Conservation (phyloP, 2,888 invertebrate species). For the Blastobasis lacticolella region DNA sequence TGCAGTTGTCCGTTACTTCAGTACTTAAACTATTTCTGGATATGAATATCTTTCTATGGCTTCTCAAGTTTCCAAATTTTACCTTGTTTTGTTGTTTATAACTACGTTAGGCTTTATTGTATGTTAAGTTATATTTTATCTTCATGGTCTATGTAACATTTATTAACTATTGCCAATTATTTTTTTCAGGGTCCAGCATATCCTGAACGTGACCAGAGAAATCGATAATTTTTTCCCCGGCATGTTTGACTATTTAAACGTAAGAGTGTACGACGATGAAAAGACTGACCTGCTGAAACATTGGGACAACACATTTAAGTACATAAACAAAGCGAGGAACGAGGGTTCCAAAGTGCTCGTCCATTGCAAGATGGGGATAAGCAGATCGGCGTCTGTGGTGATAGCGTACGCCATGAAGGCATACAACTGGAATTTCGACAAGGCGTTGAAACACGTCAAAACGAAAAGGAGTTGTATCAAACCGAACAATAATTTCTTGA, state of each 20-base stretch:
- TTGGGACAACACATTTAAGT: constrained; percentile 98
- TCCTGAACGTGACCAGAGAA: constrained; percentile 97
- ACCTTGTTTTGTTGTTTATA: too few species aligned
- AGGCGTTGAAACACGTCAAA: constrained; percentile 92
- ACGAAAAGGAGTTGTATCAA: constrained; percentile 94
- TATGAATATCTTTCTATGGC: too few species aligned
- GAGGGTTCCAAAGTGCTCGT: constrained; percentile 96
- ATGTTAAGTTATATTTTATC: too few species aligned
- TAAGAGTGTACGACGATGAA: constrained; percentile 97
- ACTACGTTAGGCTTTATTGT: too few species aligned
- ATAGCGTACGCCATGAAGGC: constrained; percentile 99
- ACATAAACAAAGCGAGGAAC: constrained; percentile 93
- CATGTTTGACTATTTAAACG: constrained; percentile 95
- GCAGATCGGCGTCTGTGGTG: constrained; percentile 97
- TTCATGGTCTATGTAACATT: too few species aligned
- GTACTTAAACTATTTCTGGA: too few species aligned
- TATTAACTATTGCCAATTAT: neutral
- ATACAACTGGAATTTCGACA: constrained; percentile 92
- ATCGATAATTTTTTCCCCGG: constrained; percentile 99
- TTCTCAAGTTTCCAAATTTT: too few species aligned
- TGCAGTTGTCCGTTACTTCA: too few species aligned
- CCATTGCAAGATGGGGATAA: constrained; percentile 99
- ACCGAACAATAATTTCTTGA: constrained; percentile 95
- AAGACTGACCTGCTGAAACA: constrained; percentile 96
- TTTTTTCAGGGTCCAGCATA: constrained; percentile 90